Evolutionary conservation across 2,888 invertebrate species (phyloP), one percentile per base, ranked within the genome.

Genomic region (Eurois occulta): DNA sequence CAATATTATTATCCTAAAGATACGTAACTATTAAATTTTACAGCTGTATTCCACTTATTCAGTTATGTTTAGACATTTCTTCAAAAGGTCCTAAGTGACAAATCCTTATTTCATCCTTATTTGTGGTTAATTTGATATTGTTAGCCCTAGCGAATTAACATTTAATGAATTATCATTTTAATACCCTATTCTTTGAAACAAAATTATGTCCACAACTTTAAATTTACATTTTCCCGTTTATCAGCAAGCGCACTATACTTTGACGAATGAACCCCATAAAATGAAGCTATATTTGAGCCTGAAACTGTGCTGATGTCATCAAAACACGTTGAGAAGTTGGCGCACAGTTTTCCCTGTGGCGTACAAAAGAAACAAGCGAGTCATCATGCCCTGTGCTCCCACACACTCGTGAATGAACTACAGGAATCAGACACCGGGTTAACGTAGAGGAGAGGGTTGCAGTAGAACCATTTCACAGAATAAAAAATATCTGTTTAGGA

Each of bases 291-390:
- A 64, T 74, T 60, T 43, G 71, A 67, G 46, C 38, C 48, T 32
- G 24, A 73, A 84, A 64, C 62, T 75, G 38, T 69, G 81, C 80
- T 77, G 77, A 80, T 68, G 74, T 85, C 88, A 83, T 83, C 75
- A 81, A 80, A 87, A 81, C 67, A 86, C 66, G 67, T 66, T n/a
- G 72, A 71, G 65, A 81, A 80, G 43, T 83, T 70, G 64, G 67
- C 41, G 28, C 48, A 52, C 38, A 71, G 78, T 86, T 78, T 77
- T 72, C 65, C 65, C 67, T 64, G 66, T 38, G 41, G 43, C n/a
- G 4, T 69, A 77, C 65, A 85, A 80, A 79, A 85, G 78, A 78
- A 87, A 86, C 80, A 85, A 86, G 78, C 79, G 38, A 79, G 83
- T 86, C 86, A 86, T 83, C 81, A 79, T 55, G 76, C 62, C 70